These are phyloP conservation scores for Trilocha varians DNA, from an alignment of 2,888 invertebrate species.

Conservation along the genomic window DNA sequence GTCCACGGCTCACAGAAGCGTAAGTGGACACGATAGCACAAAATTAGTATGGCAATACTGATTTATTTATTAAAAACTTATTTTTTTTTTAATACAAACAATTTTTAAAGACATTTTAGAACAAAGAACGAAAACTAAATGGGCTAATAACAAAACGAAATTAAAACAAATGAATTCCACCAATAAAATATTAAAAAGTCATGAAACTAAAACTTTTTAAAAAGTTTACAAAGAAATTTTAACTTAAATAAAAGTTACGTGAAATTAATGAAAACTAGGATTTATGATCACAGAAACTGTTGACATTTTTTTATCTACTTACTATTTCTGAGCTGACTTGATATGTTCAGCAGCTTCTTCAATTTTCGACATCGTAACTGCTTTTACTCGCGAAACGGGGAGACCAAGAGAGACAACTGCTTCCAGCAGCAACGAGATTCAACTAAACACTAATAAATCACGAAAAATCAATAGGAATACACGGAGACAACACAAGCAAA, in stretches of 20 bases:
- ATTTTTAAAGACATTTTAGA: no score
- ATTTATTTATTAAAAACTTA: no score
- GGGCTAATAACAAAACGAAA: no score
- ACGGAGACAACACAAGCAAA: constrained; percentile 2
- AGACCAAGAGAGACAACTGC: neutral
- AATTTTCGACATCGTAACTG: constrained; percentile 61
- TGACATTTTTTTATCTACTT: constrained; percentile 23
- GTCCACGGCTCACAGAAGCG: no score
- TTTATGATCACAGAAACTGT: neutral
- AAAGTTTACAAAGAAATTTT: no score
- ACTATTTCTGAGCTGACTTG: constrained; percentile 88
- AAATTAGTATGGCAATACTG: no score
- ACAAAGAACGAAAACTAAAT: no score
- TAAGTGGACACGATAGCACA: no score
- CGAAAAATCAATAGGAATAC: constrained; percentile 5
- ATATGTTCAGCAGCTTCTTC: constrained; percentile 86
- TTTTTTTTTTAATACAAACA: no score
- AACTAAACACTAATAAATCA: constrained; percentile 3
- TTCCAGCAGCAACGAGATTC: constrained; percentile 3
- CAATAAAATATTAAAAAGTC: no score
- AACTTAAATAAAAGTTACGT: neutral
- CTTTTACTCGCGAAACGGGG: neutral
- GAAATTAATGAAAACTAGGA: neutral
- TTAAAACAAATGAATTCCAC: no score
- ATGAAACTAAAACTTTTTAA: no score